A percentile compares a stretch with the other conserved stretches of the same genome.
Evolutionary conservation across 2,888 invertebrate species (phyloP).

Genomic region (Diarsia dahlii): DNA sequence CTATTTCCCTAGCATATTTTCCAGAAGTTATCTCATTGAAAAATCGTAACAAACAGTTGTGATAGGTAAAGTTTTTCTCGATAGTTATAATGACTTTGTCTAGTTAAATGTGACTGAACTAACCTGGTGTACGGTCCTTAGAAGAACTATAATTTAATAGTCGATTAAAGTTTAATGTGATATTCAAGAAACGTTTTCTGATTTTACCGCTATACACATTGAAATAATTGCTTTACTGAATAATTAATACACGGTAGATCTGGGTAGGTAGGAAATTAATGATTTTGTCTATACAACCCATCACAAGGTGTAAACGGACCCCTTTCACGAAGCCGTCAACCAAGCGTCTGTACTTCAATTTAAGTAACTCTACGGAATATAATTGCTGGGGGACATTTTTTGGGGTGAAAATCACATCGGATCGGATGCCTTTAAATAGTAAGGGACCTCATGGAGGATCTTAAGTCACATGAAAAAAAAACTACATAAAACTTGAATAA

Average conservation of each 20-base stretch:
- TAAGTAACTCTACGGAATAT: too few relatives aligned
- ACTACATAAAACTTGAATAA: too few relatives aligned
- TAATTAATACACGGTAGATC: constrained; percentile 20
- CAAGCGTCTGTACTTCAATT: too few relatives aligned
- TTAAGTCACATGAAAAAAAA: too few relatives aligned
- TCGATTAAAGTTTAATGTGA: constrained; percentile 27
- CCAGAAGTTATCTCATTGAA: constrained; percentile 3
- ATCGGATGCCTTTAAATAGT: too few relatives aligned
- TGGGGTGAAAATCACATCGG: too few relatives aligned
- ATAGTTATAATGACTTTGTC: constrained; percentile 14
- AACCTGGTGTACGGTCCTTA: background rate
- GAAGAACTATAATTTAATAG: constrained; percentile 8
- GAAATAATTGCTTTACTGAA: constrained; percentile 40
- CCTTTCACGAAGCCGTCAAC: background rate
- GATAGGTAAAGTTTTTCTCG: constrained; percentile 4
- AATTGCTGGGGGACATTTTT: too few relatives aligned
- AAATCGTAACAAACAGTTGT: constrained; percentile 18
- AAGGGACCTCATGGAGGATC: too few relatives aligned
- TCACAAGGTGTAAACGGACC: background rate
- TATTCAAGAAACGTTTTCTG: constrained; percentile 23
- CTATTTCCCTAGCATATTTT: background rate
- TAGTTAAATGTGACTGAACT: constrained; percentile 17
- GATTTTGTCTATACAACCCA: too few relatives aligned
- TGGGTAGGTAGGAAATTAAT: background rate
- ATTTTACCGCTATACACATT: constrained; percentile 16